Conservation (phyloP, 2,113 vertebrate genomes). For the Dicentrarchus labrax region DNA sequence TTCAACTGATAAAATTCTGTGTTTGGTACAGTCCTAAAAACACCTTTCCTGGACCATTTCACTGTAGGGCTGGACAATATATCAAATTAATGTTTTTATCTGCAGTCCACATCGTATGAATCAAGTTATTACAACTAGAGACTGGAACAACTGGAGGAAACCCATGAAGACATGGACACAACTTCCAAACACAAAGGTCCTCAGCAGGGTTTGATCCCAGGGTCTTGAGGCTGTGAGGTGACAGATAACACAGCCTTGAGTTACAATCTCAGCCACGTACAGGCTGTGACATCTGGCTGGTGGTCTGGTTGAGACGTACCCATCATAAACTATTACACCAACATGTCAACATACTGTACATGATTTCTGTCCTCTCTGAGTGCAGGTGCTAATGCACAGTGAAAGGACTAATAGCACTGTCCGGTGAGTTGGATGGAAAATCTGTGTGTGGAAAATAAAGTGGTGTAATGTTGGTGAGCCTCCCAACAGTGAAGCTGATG, state of each 20-base stretch:
- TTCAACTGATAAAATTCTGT: too few relatives aligned
- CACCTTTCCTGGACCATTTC: too few relatives aligned
- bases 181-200: neutral
- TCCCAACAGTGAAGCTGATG: conserved; percentile 40
- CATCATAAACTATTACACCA: neutral
- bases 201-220: neutral
- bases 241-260: neutral
- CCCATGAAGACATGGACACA: too few relatives aligned
- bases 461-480: conserved; percentile 22
- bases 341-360: neutral
- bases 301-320: neutral
- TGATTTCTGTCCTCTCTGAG: neutral
- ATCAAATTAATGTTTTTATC: too few relatives aligned
- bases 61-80: too few relatives aligned
- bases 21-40: too few relatives aligned
- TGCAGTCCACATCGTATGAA: too few relatives aligned
- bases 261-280: neutral
- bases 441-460: conserved; percentile 46
- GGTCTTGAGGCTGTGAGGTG: neutral
- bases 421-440: conserved; percentile 25
- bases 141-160: neutral
- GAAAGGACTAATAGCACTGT: conserved; percentile 17
- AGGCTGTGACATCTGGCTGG: conserved; percentile 1
- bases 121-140: too few relatives aligned
- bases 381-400: conserved; percentile 32